phyloP scores from a whole-genome alignment of 2,797 vertebrate species.

The Melopsittacus undulatus region DNA sequence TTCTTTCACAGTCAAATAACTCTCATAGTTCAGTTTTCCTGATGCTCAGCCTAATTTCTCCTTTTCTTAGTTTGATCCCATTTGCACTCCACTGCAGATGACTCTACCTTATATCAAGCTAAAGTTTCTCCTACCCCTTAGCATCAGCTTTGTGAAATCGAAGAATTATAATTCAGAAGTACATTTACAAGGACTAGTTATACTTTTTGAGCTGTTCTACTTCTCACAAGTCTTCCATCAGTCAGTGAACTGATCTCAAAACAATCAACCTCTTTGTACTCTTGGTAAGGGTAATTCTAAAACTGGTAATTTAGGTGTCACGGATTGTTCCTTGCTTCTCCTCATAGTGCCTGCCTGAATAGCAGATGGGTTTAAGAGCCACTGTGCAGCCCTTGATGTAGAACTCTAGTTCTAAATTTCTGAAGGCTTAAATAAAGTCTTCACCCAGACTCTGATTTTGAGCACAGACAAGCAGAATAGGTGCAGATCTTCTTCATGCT shows the following conservation, averaged over 20 bases:
- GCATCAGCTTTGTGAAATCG: not conserved
- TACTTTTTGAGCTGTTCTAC: not conserved
- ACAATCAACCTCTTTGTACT: not conserved
- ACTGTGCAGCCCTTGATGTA: not conserved
- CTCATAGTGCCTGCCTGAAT: not conserved
- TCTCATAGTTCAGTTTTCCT: not conserved
- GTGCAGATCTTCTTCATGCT: not conserved
- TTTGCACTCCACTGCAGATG: not conserved
- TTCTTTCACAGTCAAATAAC: slow-evolving; percentile 22
- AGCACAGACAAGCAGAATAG: not conserved
- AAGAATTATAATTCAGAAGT: not conserved
- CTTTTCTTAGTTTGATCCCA: slow-evolving; percentile 8
- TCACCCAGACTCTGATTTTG: not conserved
- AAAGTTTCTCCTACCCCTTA: not conserved
- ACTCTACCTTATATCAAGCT: not conserved
- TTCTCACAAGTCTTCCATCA: not conserved
- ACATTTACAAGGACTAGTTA: not conserved
- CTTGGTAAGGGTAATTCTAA: not conserved
- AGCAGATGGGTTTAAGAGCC: not conserved
- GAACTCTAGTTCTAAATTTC: not conserved
- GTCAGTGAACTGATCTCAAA: not conserved
- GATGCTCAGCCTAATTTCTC: slow-evolving; percentile 52
- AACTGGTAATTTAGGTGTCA: slow-evolving; percentile 39
- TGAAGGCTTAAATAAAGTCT: not conserved
- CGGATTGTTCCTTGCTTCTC: not conserved